Base-by-base conservation (phyloP, 2,888 invertebrate genomes). In the Boloria selene region DNA sequence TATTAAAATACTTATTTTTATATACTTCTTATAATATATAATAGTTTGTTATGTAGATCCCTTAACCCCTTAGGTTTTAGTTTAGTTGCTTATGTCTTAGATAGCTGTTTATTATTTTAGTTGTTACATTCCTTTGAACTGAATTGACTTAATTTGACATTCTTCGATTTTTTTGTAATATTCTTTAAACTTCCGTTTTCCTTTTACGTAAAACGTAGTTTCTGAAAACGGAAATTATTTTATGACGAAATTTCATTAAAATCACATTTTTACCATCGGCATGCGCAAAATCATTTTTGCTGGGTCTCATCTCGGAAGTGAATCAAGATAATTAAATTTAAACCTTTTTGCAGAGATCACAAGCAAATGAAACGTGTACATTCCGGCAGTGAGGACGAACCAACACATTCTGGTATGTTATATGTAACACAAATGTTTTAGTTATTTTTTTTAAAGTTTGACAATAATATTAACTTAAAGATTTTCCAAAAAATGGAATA, bases 311-410 rank as follows among this genome's bases (percentile, higher is more conserved):
- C 4, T 26, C 26, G 72, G 67, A 74, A 61, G 51, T 38, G 55
- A 18, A 58, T 54, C 50, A 42, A 16, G 61, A 50, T 65, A 52
- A 67, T 38, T 58, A 44, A 54, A 56, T 31, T 18, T 13, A 47
- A 0, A 68, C 56, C 67, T 69, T 71, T 61, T 72, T 67, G 72
- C 93, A 97, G 97, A 89, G 97, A 97, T 77, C 96, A 96, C 86
- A 97, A 96, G 79, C 95, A 95, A 88, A 94, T 96, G 93, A 96
- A 96, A 89, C 93, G 97, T 75, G 93, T 94, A 73, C 94, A 95
- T 76, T 95, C 94, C 72, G 95, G 95, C 55, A 95, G 94, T 73
- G 96, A 96, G 83, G 96, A 96, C 72, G 96, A 96, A 74, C 95
- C 95, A 44, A 94, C 93, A 14, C 95, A 96, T 89, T 96, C 96